Percentiles rank a stretch among this genome's conserved stretches.
Conservation (phyloP, 2,797 vertebrate species). For the Mormyrops attenuatus region DNA sequence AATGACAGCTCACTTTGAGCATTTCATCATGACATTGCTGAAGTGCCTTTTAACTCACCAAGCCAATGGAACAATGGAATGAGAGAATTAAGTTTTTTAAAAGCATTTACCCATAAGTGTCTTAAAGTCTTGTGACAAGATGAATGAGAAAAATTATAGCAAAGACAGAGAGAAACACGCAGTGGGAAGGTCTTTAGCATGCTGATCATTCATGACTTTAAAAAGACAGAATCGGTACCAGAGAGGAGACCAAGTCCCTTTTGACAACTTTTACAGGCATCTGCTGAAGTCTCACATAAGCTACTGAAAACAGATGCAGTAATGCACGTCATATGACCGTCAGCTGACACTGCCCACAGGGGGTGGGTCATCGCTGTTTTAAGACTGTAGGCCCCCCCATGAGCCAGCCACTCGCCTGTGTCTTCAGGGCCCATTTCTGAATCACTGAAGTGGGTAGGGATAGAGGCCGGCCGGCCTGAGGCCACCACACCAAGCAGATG, state of each 20-base stretch:
- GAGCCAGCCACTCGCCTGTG: constrained; percentile 34
- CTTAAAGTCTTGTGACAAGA: not conserved
- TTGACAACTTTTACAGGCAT: not conserved
- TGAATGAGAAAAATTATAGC: not conserved
- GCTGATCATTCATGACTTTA: not conserved
- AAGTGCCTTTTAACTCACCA: constrained; percentile 9
- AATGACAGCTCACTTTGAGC: not conserved
- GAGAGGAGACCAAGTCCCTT: not conserved
- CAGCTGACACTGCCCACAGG: not conserved
- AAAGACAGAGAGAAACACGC: not conserved
- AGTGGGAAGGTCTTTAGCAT: not conserved
- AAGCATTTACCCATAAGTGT: not conserved
- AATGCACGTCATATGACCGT: constrained; percentile 25
- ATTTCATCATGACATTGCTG: not conserved
- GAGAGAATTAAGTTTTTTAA: not conserved
- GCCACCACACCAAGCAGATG: constrained; percentile 77
- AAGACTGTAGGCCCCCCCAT: constrained; percentile 33
- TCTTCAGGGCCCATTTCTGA: constrained; percentile 60
- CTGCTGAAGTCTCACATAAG: not conserved
- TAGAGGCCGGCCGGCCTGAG: constrained; percentile 40
- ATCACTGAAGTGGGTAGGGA: constrained; percentile 63
- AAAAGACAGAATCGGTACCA: not conserved
- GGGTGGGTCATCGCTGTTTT: constrained; percentile 32
- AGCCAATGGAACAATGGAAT: not conserved
- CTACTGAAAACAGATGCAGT: not conserved